Evolutionary conservation across 2,888 invertebrate genomes (phyloP), one percentile per base, ranked within the genome.

Genomic region (Yponomeuta cagnagella): DNA sequence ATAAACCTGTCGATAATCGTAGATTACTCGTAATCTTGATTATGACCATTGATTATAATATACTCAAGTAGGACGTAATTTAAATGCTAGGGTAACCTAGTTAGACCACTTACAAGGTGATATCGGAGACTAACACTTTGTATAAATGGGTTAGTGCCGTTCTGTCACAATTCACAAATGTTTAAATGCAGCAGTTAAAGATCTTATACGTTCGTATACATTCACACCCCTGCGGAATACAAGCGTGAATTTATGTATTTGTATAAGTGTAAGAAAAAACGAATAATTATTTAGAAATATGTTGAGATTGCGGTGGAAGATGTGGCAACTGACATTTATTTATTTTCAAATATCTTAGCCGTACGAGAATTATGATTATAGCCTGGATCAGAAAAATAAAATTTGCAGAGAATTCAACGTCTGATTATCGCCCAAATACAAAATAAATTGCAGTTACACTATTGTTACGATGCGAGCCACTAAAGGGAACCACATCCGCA

Each of bases 81-180:
- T 85, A 84, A 83, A 88, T 84, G 83, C 83, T 43, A 87, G 87
- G 37, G 70, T 89, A 90, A 90, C 88, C 90, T 83, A 89, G 87
- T 89, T 89, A 84, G 85, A 85, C 81, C 84, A 86, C 85, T 87
- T 76, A 78, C 78, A 73, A 10, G 37, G 69, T 30, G 48, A 52
- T 69, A 48, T 33, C 52, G 48, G 48, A 69, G 58, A 48, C 58
- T 69, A 12, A 58, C 58, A 68, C 58, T 69, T 52, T 58, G 63
- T 37, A 69, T 58, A 52, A 12, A 58, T 69, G 31, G 33, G 10
- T 31, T 10, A 10, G 33, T 65, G 65, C 31, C 23, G 31, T 71
- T 73, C 76, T 74, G 80, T 52, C 79, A 76, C 63, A 33, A 33
- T 33, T 23, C 37, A 43, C 43, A 43, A 43, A 43, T 8, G 43